phyloP scores from a whole-genome alignment of 2,797 vertebrate species.

The Moxostoma hubbsi region DNA sequence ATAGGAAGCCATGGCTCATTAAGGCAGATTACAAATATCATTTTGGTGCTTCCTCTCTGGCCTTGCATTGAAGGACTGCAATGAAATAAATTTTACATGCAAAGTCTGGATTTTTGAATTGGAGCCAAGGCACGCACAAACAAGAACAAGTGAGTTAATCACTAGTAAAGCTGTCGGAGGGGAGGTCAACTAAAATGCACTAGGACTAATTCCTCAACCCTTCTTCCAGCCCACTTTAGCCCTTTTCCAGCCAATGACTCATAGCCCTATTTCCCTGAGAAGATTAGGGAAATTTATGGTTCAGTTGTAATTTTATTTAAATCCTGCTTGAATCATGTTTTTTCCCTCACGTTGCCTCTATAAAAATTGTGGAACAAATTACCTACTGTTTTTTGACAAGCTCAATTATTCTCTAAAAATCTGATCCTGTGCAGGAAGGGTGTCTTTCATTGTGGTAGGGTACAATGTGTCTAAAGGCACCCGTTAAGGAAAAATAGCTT shows the following conservation, averaged over 20 bases:
- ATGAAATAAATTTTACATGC: slow-evolving; percentile 63
- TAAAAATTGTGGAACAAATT: too few relatives aligned
- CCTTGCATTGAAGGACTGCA: slow-evolving; percentile 56
- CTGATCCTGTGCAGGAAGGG: too few relatives aligned
- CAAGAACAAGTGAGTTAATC: slow-evolving; percentile 65
- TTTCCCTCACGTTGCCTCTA: too few relatives aligned
- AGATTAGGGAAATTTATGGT: too few relatives aligned
- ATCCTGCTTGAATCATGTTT: too few relatives aligned
- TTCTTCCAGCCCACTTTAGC: neutral
- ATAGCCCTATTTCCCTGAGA: too few relatives aligned
- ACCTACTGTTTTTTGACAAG: too few relatives aligned
- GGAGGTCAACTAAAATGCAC: slow-evolving; percentile 62
- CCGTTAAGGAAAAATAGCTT: too few relatives aligned
- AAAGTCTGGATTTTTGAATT: slow-evolving; percentile 58
- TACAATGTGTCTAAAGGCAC: too few relatives aligned
- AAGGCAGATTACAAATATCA: slow-evolving; percentile 65
- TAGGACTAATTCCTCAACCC: slow-evolving; percentile 50
- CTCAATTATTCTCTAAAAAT: too few relatives aligned
- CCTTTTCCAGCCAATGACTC: neutral
- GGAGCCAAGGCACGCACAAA: slow-evolving; percentile 59
- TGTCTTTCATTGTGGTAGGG: too few relatives aligned
- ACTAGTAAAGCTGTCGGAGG: slow-evolving; percentile 52
- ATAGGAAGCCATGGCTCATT: slow-evolving; percentile 62
- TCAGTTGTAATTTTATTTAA: too few relatives aligned
- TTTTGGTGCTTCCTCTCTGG: slow-evolving; percentile 61